Percentiles rank a stretch among this genome's conserved stretches.
These are phyloP conservation scores for Hemaris fuciformis DNA, from an alignment of 2,888 invertebrate species.

Conservation along the genomic window DNA sequence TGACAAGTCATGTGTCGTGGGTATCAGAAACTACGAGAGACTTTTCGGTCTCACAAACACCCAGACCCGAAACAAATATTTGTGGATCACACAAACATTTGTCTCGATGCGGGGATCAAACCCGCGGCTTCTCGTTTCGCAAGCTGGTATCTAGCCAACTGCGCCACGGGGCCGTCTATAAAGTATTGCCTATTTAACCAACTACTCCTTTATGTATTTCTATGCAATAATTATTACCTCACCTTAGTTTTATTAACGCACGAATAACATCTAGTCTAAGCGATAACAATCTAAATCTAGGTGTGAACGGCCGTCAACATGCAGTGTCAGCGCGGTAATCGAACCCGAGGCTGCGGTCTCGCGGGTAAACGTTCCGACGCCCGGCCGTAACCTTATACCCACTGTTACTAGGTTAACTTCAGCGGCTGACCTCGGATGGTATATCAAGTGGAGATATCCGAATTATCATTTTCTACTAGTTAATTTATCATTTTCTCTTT, in stretches of 20 bases:
- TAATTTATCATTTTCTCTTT: no score
- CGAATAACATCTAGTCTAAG: no score
- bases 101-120: no score
- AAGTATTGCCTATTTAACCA: not conserved
- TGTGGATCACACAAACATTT: no score
- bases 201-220: not conserved
- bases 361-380: constrained; percentile 57
- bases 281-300: not conserved
- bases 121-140: no score
- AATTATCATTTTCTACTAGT: not conserved
- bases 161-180: no score
- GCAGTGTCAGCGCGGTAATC: constrained; percentile 31
- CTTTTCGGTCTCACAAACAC: no score
- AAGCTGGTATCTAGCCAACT: no score
- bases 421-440: not conserved
- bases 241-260: no score
- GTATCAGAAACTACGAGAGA: no score
- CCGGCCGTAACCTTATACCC: constrained; percentile 49
- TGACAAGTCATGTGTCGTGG: no score
- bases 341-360: constrained; percentile 40
- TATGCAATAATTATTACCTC: not conserved
- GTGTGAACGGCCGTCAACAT: constrained; percentile 2
- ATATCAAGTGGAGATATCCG: not conserved
- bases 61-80: no score
- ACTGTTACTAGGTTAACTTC: constrained; percentile 53